Evolutionary conservation across 2,113 vertebrate genomes (phyloP).

Genomic region (Pedionomus torquatus): DNA sequence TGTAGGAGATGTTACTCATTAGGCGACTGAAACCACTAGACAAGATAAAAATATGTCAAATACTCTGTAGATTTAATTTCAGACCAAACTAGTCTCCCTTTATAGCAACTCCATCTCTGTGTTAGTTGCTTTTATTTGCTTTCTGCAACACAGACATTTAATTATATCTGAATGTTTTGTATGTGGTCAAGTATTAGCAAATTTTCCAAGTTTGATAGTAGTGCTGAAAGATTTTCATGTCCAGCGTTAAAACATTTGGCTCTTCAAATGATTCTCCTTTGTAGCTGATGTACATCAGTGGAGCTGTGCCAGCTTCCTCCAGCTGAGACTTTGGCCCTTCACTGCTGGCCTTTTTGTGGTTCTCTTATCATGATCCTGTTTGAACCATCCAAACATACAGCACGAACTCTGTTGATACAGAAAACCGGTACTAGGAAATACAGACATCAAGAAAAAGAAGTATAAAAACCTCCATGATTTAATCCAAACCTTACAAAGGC

Average conservation of each 20-base stretch:
- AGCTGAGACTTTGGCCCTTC: constrained; percentile 13
- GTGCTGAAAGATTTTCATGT: background rate
- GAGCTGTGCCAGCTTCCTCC: constrained; percentile 57
- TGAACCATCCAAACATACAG: constrained; percentile 53
- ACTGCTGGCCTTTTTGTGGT: constrained; percentile 49
- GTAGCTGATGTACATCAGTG: constrained; percentile 19
- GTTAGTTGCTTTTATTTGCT: background rate
- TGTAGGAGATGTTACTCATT: constrained; percentile 4
- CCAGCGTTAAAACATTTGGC: constrained; percentile 5
- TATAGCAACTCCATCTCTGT: background rate
- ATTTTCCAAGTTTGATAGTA: background rate
- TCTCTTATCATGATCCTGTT: constrained; percentile 56
- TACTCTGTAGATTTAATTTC: background rate
- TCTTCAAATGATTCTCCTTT: background rate
- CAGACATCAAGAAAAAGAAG: constrained; percentile 57
- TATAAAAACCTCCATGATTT: constrained; percentile 52
- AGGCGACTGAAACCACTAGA: background rate
- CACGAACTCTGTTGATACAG: constrained; percentile 49
- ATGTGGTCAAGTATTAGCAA: background rate
- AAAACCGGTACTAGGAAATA: constrained; percentile 48
- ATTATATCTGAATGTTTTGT: background rate
- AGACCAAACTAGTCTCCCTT: background rate
- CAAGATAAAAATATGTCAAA: constrained; percentile 30
- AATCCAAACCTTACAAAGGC: constrained; percentile 66
- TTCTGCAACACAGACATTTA: background rate